Evolutionary conservation across 2,888 invertebrate species (phyloP).

Genomic region (Aricia artaxerxes): DNA sequence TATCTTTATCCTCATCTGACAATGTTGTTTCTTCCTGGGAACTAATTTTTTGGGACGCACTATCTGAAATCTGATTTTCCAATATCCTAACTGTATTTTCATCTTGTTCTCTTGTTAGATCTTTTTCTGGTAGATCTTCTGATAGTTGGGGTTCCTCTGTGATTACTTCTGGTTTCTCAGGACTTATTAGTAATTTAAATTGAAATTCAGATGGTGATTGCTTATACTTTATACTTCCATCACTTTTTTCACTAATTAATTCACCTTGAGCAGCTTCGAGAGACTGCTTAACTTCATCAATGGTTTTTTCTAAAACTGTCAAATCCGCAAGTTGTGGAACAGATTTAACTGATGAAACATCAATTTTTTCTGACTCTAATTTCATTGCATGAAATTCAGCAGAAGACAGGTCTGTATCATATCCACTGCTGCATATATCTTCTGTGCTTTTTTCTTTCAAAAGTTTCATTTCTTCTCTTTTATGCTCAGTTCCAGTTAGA

Average conservation of each 20-base stretch:
- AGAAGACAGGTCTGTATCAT: conserved; percentile 83
- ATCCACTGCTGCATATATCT: conserved; percentile 85
- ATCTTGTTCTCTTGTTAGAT: conserved; percentile 49
- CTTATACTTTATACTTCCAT: conserved; percentile 84
- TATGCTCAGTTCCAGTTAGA: conserved; percentile 70
- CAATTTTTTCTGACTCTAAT: conserved; percentile 75
- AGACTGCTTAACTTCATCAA: conserved; percentile 86
- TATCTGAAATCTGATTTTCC: conserved; percentile 70
- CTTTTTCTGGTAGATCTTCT: conserved; percentile 62
- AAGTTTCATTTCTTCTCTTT: conserved; percentile 69
- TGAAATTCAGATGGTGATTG: conserved; percentile 88
- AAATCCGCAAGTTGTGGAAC: conserved; percentile 75
- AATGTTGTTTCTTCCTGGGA: conserved; percentile 71
- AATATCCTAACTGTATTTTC: conserved; percentile 44
- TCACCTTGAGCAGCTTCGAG: conserved; percentile 85
- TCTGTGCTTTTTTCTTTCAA: conserved; percentile 79
- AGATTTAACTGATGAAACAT: conserved; percentile 75
- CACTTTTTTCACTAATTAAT: conserved; percentile 83
- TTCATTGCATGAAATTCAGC: conserved; percentile 80
- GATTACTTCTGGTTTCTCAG: conserved; percentile 79
- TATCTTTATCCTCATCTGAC: conserved; percentile 80
- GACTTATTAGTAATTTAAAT: conserved; percentile 82
- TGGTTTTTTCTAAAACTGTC: conserved; percentile 83
- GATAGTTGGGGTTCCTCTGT: conserved; percentile 79
- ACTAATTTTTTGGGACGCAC: conserved; percentile 62